phyloP scores from a whole-genome alignment of 2,888 invertebrate species.

The Amphipyra tragopoginis region DNA sequence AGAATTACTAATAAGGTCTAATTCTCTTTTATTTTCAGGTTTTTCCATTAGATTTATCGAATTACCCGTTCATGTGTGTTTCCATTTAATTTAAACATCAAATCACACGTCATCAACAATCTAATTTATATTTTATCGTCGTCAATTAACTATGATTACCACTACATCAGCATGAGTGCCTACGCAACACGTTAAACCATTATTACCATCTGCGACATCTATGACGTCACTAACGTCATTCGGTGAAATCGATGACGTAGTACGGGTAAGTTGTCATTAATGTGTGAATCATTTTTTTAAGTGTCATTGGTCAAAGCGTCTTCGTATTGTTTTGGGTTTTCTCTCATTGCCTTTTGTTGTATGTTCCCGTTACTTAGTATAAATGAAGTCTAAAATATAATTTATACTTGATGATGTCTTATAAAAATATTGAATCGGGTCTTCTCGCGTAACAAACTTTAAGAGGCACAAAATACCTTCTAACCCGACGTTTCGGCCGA shows the following conservation, averaged over 20 bases:
- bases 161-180: neutral
- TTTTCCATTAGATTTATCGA: neutral
- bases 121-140: conserved; percentile 18
- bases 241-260: conserved; percentile 23
- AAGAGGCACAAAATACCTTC: too few relatives aligned
- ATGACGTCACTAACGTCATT: conserved; percentile 16
- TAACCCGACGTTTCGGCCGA: too few relatives aligned
- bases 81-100: conserved; percentile 6
- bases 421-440: too few relatives aligned
- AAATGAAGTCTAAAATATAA: too few relatives aligned
- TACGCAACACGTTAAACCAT: neutral
- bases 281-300: conserved; percentile 21
- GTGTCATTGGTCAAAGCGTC: conserved; percentile 29
- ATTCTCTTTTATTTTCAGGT: neutral
- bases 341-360: conserved; percentile 32
- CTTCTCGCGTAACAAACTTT: too few relatives aligned
- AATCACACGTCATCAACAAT: neutral
- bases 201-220: neutral
- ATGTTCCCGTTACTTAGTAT: conserved; percentile 3
- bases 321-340: conserved; percentile 23
- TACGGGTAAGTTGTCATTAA: neutral
- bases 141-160: conserved; percentile 7
- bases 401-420: too few relatives aligned
- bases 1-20: neutral
- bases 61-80: neutral